These are phyloP conservation scores for Drosophila sordidapex DNA, from an alignment of 2,888 invertebrate genomes.

Conservation along the genomic window DNA sequence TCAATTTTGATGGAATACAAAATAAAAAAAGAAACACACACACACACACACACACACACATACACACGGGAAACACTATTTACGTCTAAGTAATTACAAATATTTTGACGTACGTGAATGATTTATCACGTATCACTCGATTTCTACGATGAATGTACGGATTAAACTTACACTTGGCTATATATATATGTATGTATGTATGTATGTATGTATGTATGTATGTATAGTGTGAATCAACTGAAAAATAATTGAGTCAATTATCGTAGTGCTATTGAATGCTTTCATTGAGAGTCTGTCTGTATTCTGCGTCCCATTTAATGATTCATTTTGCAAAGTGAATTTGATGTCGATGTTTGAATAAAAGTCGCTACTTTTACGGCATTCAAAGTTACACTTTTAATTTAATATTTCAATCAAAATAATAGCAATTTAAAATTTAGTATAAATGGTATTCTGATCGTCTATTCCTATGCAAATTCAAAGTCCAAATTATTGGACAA, in stretches of 20 bases:
- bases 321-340: neutral
- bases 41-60: neutral
- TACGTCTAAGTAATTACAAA: neutral
- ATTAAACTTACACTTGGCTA: neutral
- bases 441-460: neutral
- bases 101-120: neutral
- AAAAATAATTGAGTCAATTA: neutral
- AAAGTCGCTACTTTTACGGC: neutral
- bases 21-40: constrained; percentile 4
- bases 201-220: neutral
- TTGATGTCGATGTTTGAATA: neutral
- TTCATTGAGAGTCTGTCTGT: neutral
- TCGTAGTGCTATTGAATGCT: neutral
- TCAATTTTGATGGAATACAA: constrained; percentile 43
- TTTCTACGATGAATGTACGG: neutral
- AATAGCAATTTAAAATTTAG: neutral
- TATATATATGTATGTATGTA: neutral
- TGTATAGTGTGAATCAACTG: neutral
- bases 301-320: neutral
- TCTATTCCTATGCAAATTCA: neutral
- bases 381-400: neutral
- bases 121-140: neutral
- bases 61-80: neutral
- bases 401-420: neutral
- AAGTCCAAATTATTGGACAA: too few relatives aligned